Evolutionary conservation across 2,797 vertebrate genomes (phyloP).

Genomic region (Vespertilio murinus): DNA sequence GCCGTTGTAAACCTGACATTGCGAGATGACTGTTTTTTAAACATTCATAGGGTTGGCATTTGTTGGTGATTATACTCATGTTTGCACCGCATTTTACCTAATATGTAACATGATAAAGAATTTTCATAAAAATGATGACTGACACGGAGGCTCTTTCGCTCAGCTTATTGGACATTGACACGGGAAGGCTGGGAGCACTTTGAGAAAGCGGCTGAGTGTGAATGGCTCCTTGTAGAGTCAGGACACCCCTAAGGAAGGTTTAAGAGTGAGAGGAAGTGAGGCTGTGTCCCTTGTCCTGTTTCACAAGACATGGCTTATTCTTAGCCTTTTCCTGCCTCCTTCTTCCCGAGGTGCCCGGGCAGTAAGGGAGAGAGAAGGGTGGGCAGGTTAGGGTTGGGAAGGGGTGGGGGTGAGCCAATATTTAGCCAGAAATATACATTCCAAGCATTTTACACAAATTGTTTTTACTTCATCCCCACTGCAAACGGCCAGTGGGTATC

Average conservation of each 20-base stretch:
- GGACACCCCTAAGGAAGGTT: constrained; percentile 47
- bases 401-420: background rate
- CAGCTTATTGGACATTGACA: constrained; percentile 34
- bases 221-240: constrained; percentile 51
- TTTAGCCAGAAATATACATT: constrained; percentile 51
- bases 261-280: constrained; percentile 37
- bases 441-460: constrained; percentile 1
- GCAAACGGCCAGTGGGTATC: constrained; percentile 4
- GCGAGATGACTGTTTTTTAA: background rate
- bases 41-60: background rate
- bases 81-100: background rate
- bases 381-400: constrained; percentile 27
- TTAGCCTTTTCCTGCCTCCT: constrained; percentile 10
- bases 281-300: constrained; percentile 51
- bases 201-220: constrained; percentile 41
- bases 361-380: background rate
- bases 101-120: background rate
- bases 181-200: background rate
- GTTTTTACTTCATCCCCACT: constrained; percentile 33
- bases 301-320: constrained; percentile 52
- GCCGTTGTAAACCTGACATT: background rate
- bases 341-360: constrained; percentile 1
- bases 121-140: background rate
- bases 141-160: background rate
- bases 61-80: background rate